Base-by-base conservation (phyloP, 2,113 vertebrate genomes). In the Ovis canadensis region DNA sequence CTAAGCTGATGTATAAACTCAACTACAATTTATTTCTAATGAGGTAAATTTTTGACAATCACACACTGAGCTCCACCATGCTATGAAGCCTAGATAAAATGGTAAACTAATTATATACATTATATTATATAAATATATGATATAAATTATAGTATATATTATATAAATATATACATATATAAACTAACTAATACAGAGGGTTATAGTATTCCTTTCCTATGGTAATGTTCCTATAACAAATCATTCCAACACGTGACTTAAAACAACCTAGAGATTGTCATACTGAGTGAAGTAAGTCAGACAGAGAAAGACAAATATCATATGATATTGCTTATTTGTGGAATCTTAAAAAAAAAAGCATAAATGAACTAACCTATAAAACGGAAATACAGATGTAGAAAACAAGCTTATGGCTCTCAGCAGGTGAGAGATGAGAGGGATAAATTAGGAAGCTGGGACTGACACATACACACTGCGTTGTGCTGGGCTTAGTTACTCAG, bases 21-120 rank as follows among this genome's bases (percentile, higher is more conserved):
- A 91, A 23, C 10, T 62, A 31, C 11, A 96, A 88, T 54, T 89
- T 91, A 71, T 57, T 96, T 86, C 84, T 83, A 80, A 93, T 90
- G 54, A 82, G 27, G 36, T 7, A 86, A 27, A 85, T 40, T 59
- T 88, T 54, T 74, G 59, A 43, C 23, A 89, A 60, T 31, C 64
- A 88, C 17, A 78, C 52, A 80, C 11, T 83, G 67, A 95, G 57
- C 25, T 87, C 40, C 77, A 77, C 12, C n/a, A 13, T 81, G 21
- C 59, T 88, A 64, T 54, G 36, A 95, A 62, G 3, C 17, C 31
- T 10, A 87, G 54, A 90, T 90, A 45, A 95, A 87, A 52, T 59
- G 14, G 12, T 19, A 86, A 93, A 87, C 29, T 15, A 62, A 62
- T 60, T 60, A 31, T 31, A 31, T 62, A 62, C 60, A 15, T 62